These are phyloP conservation scores for Amblyraja radiata DNA, from an alignment of 2,797 vertebrate genomes.

Conservation along the genomic window DNA sequence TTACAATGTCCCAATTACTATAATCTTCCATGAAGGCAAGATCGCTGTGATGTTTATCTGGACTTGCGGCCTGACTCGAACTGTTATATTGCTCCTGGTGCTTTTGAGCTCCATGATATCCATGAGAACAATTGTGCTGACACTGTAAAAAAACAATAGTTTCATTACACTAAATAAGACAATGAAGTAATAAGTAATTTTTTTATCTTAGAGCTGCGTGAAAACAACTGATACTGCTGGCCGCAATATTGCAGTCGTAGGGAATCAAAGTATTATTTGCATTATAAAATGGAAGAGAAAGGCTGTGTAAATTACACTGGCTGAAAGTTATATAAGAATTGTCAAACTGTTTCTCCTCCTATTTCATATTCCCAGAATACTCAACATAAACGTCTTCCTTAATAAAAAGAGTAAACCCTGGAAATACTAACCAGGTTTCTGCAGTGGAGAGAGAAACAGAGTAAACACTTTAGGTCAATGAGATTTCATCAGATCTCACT, in stretches of 20 bases:
- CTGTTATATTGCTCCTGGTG: background rate
- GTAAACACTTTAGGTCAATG: too few relatives aligned
- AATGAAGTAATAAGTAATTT: background rate
- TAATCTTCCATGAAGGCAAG: slow-evolving; percentile 68
- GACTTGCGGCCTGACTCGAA: slow-evolving; percentile 47
- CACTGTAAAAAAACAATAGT: background rate
- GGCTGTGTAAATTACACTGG: background rate
- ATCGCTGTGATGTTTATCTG: slow-evolving; percentile 58
- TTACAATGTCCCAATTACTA: slow-evolving; percentile 84
- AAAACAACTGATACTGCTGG: background rate
- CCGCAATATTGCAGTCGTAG: background rate
- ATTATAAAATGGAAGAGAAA: background rate
- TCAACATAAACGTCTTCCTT: background rate
- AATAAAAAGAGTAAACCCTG: too few relatives aligned
- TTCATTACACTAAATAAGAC: background rate
- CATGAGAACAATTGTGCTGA: slow-evolving; percentile 13
- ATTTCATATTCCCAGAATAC: background rate
- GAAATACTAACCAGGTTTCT: too few relatives aligned
- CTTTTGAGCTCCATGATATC: background rate
- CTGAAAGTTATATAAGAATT: background rate
- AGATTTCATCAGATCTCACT: too few relatives aligned
- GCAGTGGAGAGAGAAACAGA: too few relatives aligned
- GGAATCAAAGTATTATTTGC: background rate
- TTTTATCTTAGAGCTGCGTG: background rate
- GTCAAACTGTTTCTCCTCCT: too few relatives aligned